Base-by-base conservation (phyloP, 2,113 vertebrate species). In the Thinocorus orbignyianus region DNA sequence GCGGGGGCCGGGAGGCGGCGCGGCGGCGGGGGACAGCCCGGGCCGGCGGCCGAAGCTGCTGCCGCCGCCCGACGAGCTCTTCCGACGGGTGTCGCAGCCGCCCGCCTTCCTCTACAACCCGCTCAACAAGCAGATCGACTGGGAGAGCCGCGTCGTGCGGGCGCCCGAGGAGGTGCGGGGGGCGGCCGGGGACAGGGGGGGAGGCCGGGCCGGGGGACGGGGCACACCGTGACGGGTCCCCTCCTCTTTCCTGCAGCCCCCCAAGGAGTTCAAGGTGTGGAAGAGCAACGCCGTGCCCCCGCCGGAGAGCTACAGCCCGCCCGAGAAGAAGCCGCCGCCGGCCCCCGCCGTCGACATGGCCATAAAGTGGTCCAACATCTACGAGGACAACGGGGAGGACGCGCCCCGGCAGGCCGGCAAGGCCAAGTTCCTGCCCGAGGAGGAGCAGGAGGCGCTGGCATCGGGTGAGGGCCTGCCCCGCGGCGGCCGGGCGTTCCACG, bases 321-420 rank as follows among this genome's bases (percentile, higher is more conserved):
- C 98, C 78, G 99, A 99, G 97, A 99, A 98, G 97, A 99, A 98
- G 96, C 98, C 98, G 13, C 98, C 98, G 10, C 98, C 99, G 2
- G 98, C 98, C 3, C 98, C 99, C 0, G 99, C 99, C 46, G 97
- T 98, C 91, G 99, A 99, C 93, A 99, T 99, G 99, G 99, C 99
- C 35, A 99, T 99, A 54, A 99, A 99, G 85, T 99, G 99, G 99
- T 99, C 99, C 86, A 99, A 98, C 81, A 99, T 99, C 52, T 99
- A 99, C 26, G 99, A 99, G 90, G 99, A 99, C 98, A 99, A 99
- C 22, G 99, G 99, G 8, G 99, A 98, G 4, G 99, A 99, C 26
- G 99, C 99, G 49, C 99, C 99, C 0, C 98, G 98, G 49, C 93
- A 97, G 25, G 96, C 93, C 39, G 80, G 96, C 14, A 98, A 97